Percentiles rank a stretch among this genome's conserved stretches.
phyloP scores from a whole-genome alignment of 2,888 invertebrate genomes.

The Stomorhina lunata region DNA sequence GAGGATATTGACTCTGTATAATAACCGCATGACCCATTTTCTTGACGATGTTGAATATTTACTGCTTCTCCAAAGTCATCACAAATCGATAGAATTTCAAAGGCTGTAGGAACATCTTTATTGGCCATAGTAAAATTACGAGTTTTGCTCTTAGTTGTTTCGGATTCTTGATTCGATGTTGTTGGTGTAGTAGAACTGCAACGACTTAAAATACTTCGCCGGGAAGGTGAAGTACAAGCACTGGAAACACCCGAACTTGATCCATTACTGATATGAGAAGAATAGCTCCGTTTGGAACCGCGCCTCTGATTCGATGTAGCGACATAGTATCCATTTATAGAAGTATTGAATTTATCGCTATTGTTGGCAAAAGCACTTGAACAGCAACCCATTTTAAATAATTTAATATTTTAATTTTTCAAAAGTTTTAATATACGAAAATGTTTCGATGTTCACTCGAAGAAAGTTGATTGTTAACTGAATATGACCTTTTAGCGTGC shows the following conservation, averaged over 20 bases:
- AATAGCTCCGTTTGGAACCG: slow-evolving; percentile 55
- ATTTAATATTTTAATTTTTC: not conserved
- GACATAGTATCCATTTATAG: slow-evolving; percentile 36
- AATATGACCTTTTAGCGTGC: not conserved
- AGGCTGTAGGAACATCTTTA: slow-evolving; percentile 27
- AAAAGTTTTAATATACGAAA: not conserved
- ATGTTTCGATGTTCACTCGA: slow-evolving; percentile 27
- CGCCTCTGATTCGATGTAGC: slow-evolving; percentile 6
- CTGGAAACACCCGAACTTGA: slow-evolving; percentile 53
- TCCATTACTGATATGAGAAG: slow-evolving; percentile 64
- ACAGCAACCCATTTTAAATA: slow-evolving; percentile 73
- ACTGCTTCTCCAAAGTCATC: slow-evolving; percentile 74
- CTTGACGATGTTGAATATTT: slow-evolving; percentile 6
- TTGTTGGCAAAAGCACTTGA: slow-evolving; percentile 66
- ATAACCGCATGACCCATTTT: slow-evolving; percentile 67
- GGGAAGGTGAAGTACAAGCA: slow-evolving; percentile 34
- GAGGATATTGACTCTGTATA: slow-evolving; percentile 64
- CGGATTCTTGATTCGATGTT: not conserved
- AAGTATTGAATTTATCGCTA: slow-evolving; percentile 30
- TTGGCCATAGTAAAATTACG: not conserved
- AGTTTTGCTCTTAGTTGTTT: slow-evolving; percentile 18
- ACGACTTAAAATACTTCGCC: slow-evolving; percentile 69
- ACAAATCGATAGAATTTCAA: slow-evolving; percentile 69
- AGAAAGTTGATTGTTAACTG: slow-evolving; percentile 30
- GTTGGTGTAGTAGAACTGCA: slow-evolving; percentile 41